phyloP scores from a whole-genome alignment of 2,113 vertebrate genomes.

The Prochilodus magdalenae region DNA sequence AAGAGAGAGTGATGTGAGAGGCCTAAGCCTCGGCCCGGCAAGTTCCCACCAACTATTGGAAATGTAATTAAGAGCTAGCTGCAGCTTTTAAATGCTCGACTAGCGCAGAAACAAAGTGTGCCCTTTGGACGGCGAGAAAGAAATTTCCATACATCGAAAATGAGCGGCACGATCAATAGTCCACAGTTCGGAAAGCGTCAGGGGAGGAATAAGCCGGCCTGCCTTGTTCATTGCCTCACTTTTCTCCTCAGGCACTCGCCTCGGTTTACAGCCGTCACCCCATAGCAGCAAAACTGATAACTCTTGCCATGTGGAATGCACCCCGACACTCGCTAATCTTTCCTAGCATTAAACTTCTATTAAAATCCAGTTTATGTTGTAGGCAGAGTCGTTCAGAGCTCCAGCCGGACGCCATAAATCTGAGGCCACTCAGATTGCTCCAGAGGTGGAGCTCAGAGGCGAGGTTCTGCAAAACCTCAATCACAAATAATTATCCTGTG shows the following conservation, averaged over 20 bases:
- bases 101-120: constrained; percentile 75
- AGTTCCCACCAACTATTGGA: constrained; percentile 72
- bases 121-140: constrained; percentile 61
- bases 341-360: constrained; percentile 66
- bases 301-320: constrained; percentile 39
- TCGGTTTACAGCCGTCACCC: constrained; percentile 59
- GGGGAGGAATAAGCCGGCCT: constrained; percentile 56
- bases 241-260: constrained; percentile 59
- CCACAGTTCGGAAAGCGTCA: constrained; percentile 62
- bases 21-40: constrained; percentile 61
- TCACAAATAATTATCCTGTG: constrained; percentile 60
- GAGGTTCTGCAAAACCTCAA: constrained; percentile 56
- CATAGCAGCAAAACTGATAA: constrained; percentile 50
- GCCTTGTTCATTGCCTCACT: constrained; percentile 55
- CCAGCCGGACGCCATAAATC: constrained; percentile 32
- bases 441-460: constrained; percentile 18
- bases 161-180: constrained; percentile 71
- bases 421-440: neutral
- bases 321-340: constrained; percentile 63
- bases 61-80: constrained; percentile 77
- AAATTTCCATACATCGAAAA: constrained; percentile 72
- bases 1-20: constrained; percentile 28
- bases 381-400: constrained; percentile 22
- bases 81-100: constrained; percentile 76
- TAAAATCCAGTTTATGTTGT: constrained; percentile 52